Evolutionary conservation across 2,113 vertebrate genomes (phyloP).

Genomic region (Stercorarius parasiticus): DNA sequence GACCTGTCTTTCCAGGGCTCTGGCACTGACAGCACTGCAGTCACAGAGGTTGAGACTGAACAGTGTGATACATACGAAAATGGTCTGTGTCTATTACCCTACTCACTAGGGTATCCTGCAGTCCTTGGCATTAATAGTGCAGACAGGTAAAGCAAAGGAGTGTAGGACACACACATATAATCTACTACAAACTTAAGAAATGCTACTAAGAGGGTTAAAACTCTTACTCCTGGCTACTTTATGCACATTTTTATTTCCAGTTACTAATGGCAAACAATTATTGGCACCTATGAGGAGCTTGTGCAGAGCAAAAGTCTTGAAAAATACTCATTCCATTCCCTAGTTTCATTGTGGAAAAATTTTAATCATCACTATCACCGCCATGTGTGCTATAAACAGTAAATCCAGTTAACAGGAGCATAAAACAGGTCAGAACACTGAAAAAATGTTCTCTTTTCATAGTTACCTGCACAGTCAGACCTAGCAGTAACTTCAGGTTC

Average conservation of each 20-base stretch:
- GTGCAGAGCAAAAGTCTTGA: background rate
- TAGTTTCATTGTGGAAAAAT: background rate
- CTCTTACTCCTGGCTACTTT: background rate
- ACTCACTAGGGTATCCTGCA: background rate
- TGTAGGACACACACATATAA: background rate
- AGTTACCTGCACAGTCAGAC: background rate
- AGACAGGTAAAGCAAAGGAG: background rate
- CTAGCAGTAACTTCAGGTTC: background rate
- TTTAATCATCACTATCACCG: background rate
- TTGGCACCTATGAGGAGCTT: background rate
- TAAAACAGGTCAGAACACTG: background rate
- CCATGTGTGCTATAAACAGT: background rate
- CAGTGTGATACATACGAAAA: accelerated
- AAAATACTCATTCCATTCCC: background rate
- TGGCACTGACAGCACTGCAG: background rate
- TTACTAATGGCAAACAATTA: background rate
- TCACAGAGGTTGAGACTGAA: background rate
- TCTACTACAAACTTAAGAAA: background rate
- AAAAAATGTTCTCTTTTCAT: background rate
- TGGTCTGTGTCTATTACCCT: background rate
- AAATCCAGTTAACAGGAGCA: background rate
- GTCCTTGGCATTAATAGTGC: background rate
- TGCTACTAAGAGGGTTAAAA: background rate
- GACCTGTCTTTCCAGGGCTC: background rate
- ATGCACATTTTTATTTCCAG: background rate